A percentile compares a stretch with the other conserved stretches of the same genome.
Conservation (phyloP, 2,888 invertebrate genomes). For the Ophion ventricosus region DNA sequence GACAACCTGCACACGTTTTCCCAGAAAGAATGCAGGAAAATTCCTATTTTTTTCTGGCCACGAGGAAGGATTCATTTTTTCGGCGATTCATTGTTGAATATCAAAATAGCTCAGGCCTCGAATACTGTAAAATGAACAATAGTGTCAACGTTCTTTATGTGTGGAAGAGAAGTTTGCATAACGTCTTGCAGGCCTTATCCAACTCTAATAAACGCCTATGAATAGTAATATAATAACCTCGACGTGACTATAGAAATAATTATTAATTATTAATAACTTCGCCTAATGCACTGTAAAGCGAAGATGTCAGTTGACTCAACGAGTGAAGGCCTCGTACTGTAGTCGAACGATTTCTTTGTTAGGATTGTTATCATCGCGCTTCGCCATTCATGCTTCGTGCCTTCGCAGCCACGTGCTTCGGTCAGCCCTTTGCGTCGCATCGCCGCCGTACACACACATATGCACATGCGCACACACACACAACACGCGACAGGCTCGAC, state of each 20-base stretch:
- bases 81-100: background rate
- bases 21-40: too few relatives aligned
- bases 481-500: background rate
- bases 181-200: background rate
- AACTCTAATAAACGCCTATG: background rate
- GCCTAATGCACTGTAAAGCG: background rate
- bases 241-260: background rate
- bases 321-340: background rate
- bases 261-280: background rate
- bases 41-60: too few relatives aligned
- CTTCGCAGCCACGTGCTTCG: background rate
- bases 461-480: too few relatives aligned
- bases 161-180: too few relatives aligned
- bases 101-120: background rate
- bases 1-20: too few relatives aligned
- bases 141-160: too few relatives aligned
- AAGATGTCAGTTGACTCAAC: background rate
- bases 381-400: background rate
- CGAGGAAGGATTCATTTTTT: background rate
- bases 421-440: background rate
- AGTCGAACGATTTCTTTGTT: background rate
- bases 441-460: too few relatives aligned
- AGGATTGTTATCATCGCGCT: background rate
- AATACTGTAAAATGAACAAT: background rate
- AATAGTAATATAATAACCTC: background rate